phyloP scores from a whole-genome alignment of 2,888 invertebrate genomes.

The Erynnis tages region DNA sequence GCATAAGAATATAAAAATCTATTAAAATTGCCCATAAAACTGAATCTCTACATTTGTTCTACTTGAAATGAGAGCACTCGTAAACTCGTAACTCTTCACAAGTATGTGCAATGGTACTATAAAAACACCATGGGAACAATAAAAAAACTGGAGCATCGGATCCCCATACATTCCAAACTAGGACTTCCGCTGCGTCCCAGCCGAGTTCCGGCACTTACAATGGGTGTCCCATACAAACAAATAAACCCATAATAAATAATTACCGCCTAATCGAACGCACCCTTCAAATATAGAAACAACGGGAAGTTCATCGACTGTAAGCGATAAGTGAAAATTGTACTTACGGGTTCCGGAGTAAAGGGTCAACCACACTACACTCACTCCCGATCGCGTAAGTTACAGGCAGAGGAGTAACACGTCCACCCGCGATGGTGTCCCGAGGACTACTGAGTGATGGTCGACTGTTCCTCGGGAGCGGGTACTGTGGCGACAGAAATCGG shows the following conservation, averaged over 20 bases:
- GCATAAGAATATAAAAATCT: neutral
- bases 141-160: constrained; percentile 14
- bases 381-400: constrained; percentile 33
- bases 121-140: constrained; percentile 14
- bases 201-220: constrained; percentile 23
- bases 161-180: constrained; percentile 24
- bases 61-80: neutral
- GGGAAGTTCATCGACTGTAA: constrained; percentile 16
- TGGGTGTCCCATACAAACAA: constrained; percentile 22
- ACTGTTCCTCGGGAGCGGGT: constrained; percentile 39
- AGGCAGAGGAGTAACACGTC: constrained; percentile 36
- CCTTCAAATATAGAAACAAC: constrained; percentile 11
- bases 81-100: neutral
- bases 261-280: neutral
- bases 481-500: constrained; percentile 27
- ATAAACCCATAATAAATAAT: constrained; percentile 14
- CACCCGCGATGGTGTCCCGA: constrained; percentile 53
- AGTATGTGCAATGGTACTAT: neutral
- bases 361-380: constrained; percentile 31
- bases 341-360: constrained; percentile 28
- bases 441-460: constrained; percentile 65
- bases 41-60: neutral
- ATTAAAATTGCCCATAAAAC: neutral
- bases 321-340: constrained; percentile 28
- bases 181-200: constrained; percentile 20